Evolutionary conservation across 2,113 vertebrate species (phyloP), one percentile per base, ranked within the genome.

Genomic region (Campylomormyrus numenius): DNA sequence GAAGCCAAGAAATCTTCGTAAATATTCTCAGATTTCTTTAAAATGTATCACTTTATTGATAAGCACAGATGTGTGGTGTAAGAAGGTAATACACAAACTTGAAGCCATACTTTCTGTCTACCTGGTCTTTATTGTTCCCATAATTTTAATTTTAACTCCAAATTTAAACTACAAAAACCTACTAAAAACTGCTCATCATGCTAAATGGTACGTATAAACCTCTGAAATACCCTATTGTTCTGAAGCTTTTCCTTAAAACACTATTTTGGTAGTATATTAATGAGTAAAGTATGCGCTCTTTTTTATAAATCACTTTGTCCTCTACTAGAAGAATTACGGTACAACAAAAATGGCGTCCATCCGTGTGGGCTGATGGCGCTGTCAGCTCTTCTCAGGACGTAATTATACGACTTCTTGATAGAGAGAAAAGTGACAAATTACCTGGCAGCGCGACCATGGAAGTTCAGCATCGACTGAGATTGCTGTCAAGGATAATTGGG

Each of bases 281-380:
- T 62, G 62, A 66, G 8, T 27, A 66, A 27, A n/a, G 9, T 27
- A 3, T 13, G 31, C 3, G 62, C n/a, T 62, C 24, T 62, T 70
- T 66, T 70, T 70, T 4, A 66, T 70, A 62, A n/a, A 13, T 31
- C 0, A 13, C 10, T 66, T 27, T 27, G 9, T 13, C 80, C 46
- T 62, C 50, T 89, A 31, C 58, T 89, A 15, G 52, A 45, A 27
- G 77, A 45, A n/a, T 19, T 89, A 89, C 89, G 89, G 89, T 89
- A 89, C 35, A 45, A 42, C 56, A 58, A 89, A 56, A 11, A 89
- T 89, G 89, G 89, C 89, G 15, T 53, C 80, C 17, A 24, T 11
- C 77, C 5, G 39, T 42, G 11, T 53, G 35, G 19, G 31, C 0
- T n/a, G 21, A 77, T 27, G 15, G 27, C 27, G 31, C 9, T n/a